Percentiles rank a stretch among this genome's conserved stretches.
phyloP scores from a whole-genome alignment of 2,797 vertebrate species.

The Enteromius argenteus region DNA sequence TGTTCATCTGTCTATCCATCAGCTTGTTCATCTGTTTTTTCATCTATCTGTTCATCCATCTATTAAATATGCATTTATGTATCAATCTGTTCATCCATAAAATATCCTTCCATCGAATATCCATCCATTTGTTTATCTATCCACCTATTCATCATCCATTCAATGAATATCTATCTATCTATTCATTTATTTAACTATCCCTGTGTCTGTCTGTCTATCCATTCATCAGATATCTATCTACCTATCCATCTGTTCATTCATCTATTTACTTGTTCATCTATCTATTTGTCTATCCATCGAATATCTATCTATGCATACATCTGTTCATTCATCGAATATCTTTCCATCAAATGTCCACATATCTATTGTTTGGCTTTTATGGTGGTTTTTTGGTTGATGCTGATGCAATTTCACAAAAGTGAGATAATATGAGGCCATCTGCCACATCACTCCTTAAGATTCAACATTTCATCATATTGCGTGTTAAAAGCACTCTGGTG shows the following conservation, averaged over 20 bases:
- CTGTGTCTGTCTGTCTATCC: background rate
- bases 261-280: background rate
- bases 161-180: accelerated
- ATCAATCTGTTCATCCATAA: too few relatives aligned
- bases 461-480: constrained; percentile 57
- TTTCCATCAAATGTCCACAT: background rate
- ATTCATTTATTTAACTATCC: background rate
- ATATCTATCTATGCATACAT: background rate
- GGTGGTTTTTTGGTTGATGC: background rate
- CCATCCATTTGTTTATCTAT: accelerated
- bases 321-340: background rate
- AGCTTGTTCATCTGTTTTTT: background rate
- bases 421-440: background rate
- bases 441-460: constrained; percentile 7
- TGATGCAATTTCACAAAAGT: background rate
- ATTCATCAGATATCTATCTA: accelerated
- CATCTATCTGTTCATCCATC: background rate
- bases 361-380: background rate
- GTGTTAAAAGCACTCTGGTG: constrained; percentile 53
- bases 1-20: background rate
- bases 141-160: background rate
- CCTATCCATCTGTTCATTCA: accelerated
- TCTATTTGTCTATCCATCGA: background rate
- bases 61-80: too few relatives aligned
- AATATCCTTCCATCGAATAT: background rate